Conservation (phyloP, 2,797 vertebrate species). For the Melanotaenia maccullochi region DNA sequence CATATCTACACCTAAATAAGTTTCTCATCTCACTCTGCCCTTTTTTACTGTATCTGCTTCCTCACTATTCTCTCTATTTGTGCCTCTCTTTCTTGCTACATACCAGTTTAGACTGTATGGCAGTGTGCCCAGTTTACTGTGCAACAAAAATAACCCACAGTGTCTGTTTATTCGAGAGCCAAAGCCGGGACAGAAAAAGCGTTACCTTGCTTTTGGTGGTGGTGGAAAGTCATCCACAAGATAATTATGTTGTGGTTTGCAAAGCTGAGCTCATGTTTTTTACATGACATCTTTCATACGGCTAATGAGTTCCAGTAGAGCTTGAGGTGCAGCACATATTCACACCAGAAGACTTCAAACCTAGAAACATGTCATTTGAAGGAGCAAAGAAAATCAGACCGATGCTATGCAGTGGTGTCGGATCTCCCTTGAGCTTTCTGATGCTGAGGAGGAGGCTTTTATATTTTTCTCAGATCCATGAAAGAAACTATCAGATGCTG, state of each 20-base stretch:
- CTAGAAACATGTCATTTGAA: constrained; percentile 41
- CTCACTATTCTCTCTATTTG: neutral
- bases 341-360: constrained; percentile 39
- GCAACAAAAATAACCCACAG: constrained; percentile 31
- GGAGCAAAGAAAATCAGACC: constrained; percentile 41
- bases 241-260: constrained; percentile 50
- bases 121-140: constrained; percentile 27
- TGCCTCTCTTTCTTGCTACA: constrained; percentile 12
- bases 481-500: constrained; percentile 42
- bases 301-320: constrained; percentile 46
- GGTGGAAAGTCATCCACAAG: constrained; percentile 32
- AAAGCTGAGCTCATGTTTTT: constrained; percentile 49
- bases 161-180: neutral
- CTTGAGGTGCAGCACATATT: constrained; percentile 18
- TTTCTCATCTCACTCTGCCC: constrained; percentile 36
- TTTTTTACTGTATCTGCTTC: constrained; percentile 35
- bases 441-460: constrained; percentile 44
- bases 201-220: constrained; percentile 17
- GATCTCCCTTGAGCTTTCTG: constrained; percentile 47
- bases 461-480: constrained; percentile 63
- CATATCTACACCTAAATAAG: constrained; percentile 25
- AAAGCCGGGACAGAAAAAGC: constrained; percentile 4
- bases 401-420: constrained; percentile 30
- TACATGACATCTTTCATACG: constrained; percentile 28
- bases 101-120: constrained; percentile 33